A percentile compares a stretch with the other conserved stretches of the same genome.
Evolutionary conservation across 1,140 invertebrate genomes (phyloP).

Genomic region (Drosophila santomea): DNA sequence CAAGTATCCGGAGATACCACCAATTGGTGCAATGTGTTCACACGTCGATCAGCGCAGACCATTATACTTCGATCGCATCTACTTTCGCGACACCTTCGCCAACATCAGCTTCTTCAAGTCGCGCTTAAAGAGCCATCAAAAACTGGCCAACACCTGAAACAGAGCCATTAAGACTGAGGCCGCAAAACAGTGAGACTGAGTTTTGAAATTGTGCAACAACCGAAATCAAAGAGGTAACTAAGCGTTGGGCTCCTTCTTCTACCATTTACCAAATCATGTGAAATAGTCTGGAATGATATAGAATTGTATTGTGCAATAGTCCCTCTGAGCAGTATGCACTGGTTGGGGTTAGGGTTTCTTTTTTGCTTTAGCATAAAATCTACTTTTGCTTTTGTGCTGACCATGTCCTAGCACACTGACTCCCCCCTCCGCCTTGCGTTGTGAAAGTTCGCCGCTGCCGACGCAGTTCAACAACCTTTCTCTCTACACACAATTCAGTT

Average conservation of each 20-base stretch:
- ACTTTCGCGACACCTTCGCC: conserved; percentile 83
- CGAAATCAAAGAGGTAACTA: conserved; percentile 26
- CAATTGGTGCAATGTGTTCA: conserved; percentile 76
- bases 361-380: conserved; percentile 32
- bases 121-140: conserved; percentile 75
- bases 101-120: conserved; percentile 83
- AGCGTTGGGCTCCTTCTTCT: neutral
- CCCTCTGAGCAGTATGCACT: conserved; percentile 10
- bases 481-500: conserved; percentile 14
- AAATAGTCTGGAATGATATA: neutral
- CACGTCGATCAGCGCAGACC: conserved; percentile 59
- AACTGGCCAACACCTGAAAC: conserved; percentile 68
- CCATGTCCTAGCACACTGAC: conserved; percentile 62
- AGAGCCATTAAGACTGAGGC: conserved; percentile 57
- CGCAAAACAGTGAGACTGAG: conserved; percentile 38
- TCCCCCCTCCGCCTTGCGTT: conserved; percentile 7
- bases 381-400: conserved; percentile 63
- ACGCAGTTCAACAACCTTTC: conserved; percentile 60
- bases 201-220: conserved; percentile 40
- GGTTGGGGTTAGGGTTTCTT: neutral
- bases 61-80: conserved; percentile 75
- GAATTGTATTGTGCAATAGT: conserved; percentile 26
- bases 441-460: conserved; percentile 51
- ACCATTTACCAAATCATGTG: too few species aligned
- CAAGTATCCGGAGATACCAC: conserved; percentile 38